Conservation (phyloP, 2,797 vertebrate genomes). For the Merluccius polli region DNA sequence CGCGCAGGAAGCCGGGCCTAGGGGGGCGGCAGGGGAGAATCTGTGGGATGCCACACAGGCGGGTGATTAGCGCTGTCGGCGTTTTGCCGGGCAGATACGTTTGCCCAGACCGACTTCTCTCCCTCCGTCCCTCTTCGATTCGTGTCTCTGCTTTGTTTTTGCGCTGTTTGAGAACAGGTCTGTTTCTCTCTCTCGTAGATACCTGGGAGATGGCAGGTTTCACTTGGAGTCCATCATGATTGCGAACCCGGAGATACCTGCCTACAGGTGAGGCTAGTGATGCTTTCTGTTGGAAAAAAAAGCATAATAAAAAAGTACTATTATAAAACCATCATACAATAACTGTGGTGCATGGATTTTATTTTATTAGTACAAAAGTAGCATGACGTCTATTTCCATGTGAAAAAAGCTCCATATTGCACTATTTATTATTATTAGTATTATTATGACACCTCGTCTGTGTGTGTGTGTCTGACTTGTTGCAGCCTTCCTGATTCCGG, state of each 20-base stretch:
- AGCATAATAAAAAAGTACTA: too few species aligned
- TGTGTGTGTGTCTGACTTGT: not conserved
- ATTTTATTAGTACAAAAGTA: not conserved
- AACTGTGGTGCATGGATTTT: not conserved
- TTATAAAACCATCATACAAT: not conserved
- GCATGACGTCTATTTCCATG: too few species aligned
- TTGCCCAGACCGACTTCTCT: not conserved
- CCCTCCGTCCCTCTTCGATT: not conserved
- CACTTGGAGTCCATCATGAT: constrained; percentile 99
- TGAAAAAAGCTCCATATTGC: not conserved
- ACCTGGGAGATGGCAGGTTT: constrained; percentile 94
- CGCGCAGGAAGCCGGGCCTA: too few species aligned
- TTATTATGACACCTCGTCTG: not conserved
- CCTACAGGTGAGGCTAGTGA: constrained; percentile 79
- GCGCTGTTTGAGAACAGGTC: not conserved
- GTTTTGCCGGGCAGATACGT: too few species aligned
- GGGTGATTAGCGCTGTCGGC: too few species aligned
- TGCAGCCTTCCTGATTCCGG: not conserved
- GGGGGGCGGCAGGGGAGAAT: too few species aligned
- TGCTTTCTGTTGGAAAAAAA: not conserved
- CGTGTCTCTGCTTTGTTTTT: constrained; percentile 5
- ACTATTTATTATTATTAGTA: not conserved
- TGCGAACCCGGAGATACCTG: constrained; percentile 84
- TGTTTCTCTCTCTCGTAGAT: constrained; percentile 70
- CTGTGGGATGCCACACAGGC: too few species aligned